Percentiles rank a stretch among this genome's conserved stretches.
Evolutionary conservation across 1,140 invertebrate species (phyloP).

Genomic region (Rhagoletis pomonella): DNA sequence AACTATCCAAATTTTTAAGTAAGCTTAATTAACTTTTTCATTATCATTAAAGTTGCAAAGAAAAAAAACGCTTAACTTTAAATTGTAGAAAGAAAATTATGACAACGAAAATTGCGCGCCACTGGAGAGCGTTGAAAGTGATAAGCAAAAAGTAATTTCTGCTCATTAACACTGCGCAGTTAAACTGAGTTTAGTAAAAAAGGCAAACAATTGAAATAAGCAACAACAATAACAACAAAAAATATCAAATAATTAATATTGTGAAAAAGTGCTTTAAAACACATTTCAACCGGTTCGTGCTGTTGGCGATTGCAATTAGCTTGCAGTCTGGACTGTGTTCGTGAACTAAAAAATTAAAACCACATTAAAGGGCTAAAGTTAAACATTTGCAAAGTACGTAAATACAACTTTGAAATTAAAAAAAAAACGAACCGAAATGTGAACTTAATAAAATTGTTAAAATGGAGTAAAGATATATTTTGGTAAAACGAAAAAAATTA

Average conservation of each 20-base stretch:
- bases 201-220: neutral
- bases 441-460: too few relatives aligned
- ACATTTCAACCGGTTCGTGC: slow-evolving; percentile 1
- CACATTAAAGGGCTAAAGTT: too few relatives aligned
- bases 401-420: too few relatives aligned
- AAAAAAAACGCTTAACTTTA: neutral
- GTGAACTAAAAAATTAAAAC: neutral
- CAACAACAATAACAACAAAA: too few relatives aligned
- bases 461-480: too few relatives aligned
- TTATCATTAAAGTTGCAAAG: neutral
- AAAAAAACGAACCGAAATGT: too few relatives aligned
- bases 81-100: neutral
- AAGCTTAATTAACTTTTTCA: neutral
- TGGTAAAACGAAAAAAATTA: too few relatives aligned
- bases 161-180: slow-evolving; percentile 37
- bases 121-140: neutral
- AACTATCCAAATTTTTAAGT: too few relatives aligned
- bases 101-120: neutral
- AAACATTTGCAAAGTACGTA: too few relatives aligned
- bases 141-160: slow-evolving; percentile 11
- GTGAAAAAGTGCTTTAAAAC: slow-evolving; percentile 1
- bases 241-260: neutral
- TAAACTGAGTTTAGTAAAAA: neutral
- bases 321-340: neutral
- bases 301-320: slow-evolving; percentile 12